phyloP scores from a whole-genome alignment of 2,888 invertebrate species.

The Machimus rusticus region DNA sequence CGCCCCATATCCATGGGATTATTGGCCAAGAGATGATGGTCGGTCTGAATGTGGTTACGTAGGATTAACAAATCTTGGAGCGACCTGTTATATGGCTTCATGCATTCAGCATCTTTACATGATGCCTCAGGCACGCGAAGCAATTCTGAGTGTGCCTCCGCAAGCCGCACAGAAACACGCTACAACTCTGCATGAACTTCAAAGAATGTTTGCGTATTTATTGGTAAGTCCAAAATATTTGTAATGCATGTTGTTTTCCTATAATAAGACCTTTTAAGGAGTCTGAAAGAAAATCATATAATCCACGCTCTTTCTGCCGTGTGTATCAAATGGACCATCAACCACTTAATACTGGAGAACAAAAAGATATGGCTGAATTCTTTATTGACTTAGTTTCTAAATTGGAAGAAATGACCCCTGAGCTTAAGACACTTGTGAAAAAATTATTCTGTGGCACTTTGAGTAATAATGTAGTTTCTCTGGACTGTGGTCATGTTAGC shows the following conservation, averaged over 20 bases:
- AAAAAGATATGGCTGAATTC: conserved; percentile 98
- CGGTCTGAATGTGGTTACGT: conserved; percentile 94
- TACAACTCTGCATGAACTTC: conserved; percentile 83
- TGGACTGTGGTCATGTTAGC: conserved; percentile 95
- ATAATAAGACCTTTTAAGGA: conserved; percentile 66
- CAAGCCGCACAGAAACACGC: conserved; percentile 79
- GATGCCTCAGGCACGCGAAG: conserved; percentile 92
- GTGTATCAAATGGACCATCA: conserved; percentile 98
- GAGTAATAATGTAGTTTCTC: conserved; percentile 93
- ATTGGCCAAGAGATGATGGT: conserved; percentile 97
- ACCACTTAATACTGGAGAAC: conserved; percentile 93
- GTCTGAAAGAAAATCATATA: conserved; percentile 94
- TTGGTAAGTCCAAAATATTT: conserved; percentile 59
- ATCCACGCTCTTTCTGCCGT: conserved; percentile 93
- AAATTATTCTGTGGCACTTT: conserved; percentile 91
- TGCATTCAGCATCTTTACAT: conserved; percentile 97
- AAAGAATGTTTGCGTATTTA: conserved; percentile 94
- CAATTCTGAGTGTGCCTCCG: conserved; percentile 81
- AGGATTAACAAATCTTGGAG: conserved; percentile 92
- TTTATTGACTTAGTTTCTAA: conserved; percentile 96
- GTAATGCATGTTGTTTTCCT: conserved; percentile 22
- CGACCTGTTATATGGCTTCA: conserved; percentile 97
- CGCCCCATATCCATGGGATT: conserved; percentile 93
- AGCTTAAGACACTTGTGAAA: conserved; percentile 87
- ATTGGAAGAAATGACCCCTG: conserved; percentile 93